These are phyloP conservation scores for Fundulus diaphanus DNA, from an alignment of 2,797 vertebrate species.

Conservation along the genomic window DNA sequence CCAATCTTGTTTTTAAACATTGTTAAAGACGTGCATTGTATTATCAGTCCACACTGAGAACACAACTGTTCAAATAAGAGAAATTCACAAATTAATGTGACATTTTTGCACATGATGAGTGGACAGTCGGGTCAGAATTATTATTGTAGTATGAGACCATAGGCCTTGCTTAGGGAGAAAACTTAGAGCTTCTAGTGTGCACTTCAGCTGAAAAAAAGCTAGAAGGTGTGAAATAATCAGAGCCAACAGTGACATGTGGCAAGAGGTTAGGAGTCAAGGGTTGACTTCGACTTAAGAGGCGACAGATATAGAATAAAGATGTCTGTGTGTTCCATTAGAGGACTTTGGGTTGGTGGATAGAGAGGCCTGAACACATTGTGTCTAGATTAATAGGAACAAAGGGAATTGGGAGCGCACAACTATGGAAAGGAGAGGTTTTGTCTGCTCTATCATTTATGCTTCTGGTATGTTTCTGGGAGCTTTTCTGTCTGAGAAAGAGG, in stretches of 20 bases:
- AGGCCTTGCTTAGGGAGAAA: too few species aligned
- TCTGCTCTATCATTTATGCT: constrained; percentile 76
- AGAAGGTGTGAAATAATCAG: constrained; percentile 19
- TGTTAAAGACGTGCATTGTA: not conserved
- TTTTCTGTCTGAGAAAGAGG: constrained; percentile 50
- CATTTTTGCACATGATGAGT: not conserved
- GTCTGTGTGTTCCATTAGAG: constrained; percentile 61
- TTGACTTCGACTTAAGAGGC: constrained; percentile 32
- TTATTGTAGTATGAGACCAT: too few species aligned
- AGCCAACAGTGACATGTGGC: constrained; percentile 53
- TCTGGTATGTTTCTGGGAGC: constrained; percentile 62
- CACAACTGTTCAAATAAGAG: not conserved
- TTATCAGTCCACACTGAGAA: not conserved
- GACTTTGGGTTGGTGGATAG: constrained; percentile 30
- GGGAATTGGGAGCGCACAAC: constrained; percentile 42
- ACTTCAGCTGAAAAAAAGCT: constrained; percentile 35
- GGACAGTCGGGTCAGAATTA: too few species aligned
- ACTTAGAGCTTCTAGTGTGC: constrained; percentile 20
- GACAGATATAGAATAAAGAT: constrained; percentile 20
- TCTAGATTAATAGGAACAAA: constrained; percentile 59
- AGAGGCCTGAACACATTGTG: constrained; percentile 42
- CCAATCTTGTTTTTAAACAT: not conserved
- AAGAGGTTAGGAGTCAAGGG: constrained; percentile 42
- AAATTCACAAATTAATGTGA: not conserved
- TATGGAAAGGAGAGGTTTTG: constrained; percentile 63